Conservation (phyloP, 2,113 vertebrate genomes). For the Cathartes aura region DNA sequence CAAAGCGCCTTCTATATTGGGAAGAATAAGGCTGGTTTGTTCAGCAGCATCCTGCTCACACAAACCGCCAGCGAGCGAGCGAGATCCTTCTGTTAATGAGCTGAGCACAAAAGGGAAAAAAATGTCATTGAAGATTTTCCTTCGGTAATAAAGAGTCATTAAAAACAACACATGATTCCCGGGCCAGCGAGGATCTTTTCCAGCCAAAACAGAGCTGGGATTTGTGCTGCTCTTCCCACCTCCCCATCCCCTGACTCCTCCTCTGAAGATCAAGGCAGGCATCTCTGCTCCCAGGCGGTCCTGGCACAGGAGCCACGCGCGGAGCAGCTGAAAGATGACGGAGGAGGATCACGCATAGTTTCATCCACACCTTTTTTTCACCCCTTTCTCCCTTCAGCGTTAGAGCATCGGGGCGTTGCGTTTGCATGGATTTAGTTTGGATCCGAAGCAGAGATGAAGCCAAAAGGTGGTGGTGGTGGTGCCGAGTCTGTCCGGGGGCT, state of each 20-base stretch:
- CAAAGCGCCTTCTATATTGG: neutral
- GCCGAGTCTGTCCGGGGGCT: neutral
- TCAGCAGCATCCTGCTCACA: neutral
- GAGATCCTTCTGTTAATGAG: constrained; percentile 54
- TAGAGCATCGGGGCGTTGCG: accelerated
- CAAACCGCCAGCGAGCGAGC: neutral
- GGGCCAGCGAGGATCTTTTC: neutral
- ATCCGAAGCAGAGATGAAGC: neutral
- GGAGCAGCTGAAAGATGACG: neutral
- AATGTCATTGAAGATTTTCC: constrained; percentile 18
- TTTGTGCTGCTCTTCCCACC: neutral
- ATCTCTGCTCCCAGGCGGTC: neutral
- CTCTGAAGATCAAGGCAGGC: neutral
- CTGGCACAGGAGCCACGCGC: accelerated
- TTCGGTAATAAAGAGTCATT: constrained; percentile 19
- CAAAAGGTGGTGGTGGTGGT: neutral
- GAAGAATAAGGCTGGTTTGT: constrained; percentile 35
- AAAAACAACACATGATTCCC: constrained; percentile 19
- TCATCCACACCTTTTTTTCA: neutral
- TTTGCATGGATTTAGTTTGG: neutral
- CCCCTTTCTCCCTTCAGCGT: neutral
- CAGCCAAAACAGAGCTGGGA: neutral
- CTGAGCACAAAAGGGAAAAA: constrained; percentile 4
- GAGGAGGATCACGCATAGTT: neutral
- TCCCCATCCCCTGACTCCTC: neutral